These are phyloP conservation scores for Haliclona indistincta DNA, from an alignment of 37 sponge, comb jelly and placozoan species.

Conservation along the genomic window DNA sequence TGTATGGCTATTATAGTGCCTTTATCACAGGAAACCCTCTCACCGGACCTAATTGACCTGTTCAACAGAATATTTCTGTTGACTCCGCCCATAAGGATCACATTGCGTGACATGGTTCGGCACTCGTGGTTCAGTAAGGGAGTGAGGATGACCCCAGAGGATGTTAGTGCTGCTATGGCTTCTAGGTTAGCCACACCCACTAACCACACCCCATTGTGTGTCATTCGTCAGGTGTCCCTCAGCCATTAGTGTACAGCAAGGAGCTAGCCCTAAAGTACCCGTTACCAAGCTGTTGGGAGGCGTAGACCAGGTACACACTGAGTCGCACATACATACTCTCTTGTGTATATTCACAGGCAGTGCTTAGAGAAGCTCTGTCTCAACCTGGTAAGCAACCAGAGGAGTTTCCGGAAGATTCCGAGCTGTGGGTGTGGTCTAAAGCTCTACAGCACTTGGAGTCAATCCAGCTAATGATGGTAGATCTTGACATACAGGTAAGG, in stretches of 20 bases:
- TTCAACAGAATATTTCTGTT: constrained; percentile 78
- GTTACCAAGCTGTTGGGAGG: constrained; percentile 50
- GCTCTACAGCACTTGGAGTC: constrained; percentile 30
- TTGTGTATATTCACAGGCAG: not conserved
- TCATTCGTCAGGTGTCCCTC: constrained; percentile 45
- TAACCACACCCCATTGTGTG: too few relatives aligned
- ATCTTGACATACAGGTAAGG: constrained; percentile 43
- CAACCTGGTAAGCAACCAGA: not conserved
- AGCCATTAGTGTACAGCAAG: not conserved
- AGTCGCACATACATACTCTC: not conserved
- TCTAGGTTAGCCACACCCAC: too few relatives aligned
- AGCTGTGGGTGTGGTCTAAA: constrained; percentile 59
- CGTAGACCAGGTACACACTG: constrained; percentile 51
- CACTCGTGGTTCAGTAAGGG: constrained; percentile 58
- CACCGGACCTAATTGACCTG: constrained; percentile 52
- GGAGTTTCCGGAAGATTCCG: constrained; percentile 40
- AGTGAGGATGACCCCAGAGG: constrained; percentile 11
- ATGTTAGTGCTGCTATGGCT: constrained; percentile 43
- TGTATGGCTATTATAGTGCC: not conserved
- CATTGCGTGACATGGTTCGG: constrained; percentile 46
- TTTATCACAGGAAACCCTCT: not conserved
- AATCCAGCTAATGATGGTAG: constrained; percentile 36
- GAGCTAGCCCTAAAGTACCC: constrained; percentile 41
- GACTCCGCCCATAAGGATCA: constrained; percentile 35
- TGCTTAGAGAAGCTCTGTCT: not conserved